A percentile compares a stretch with the other conserved stretches of the same genome.
These are phyloP conservation scores for Zaprionus lineosus DNA, from an alignment of 2,888 invertebrate species.

Conservation along the genomic window DNA sequence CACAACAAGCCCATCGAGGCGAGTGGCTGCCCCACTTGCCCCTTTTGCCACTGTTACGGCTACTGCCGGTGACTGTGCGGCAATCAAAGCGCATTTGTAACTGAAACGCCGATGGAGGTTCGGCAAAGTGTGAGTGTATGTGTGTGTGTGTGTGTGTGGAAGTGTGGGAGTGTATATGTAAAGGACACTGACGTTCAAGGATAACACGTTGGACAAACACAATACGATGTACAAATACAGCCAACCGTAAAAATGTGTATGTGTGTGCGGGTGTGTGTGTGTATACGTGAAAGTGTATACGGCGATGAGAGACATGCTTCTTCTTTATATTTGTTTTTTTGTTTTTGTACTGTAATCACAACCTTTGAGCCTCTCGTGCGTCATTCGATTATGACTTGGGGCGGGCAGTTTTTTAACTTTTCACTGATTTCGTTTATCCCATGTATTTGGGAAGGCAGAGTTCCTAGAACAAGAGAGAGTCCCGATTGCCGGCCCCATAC, in stretches of 20 bases:
- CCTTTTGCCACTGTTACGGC: no score
- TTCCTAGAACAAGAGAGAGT: slow-evolving; percentile 43
- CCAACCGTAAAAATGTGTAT: neutral
- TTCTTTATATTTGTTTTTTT: neutral
- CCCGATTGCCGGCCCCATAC: slow-evolving; percentile 25
- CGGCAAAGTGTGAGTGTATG: slow-evolving; percentile 18
- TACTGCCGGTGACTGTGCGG: slow-evolving; percentile 43
- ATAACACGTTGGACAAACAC: slow-evolving; percentile 41
- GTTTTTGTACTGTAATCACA: neutral
- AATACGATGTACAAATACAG: slow-evolving; percentile 3
- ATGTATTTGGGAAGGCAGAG: slow-evolving; percentile 54
- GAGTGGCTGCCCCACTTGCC: slow-evolving; percentile 32
- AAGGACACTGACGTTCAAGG: slow-evolving; percentile 59
- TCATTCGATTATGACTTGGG: slow-evolving; percentile 72
- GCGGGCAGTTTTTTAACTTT: slow-evolving; percentile 42
- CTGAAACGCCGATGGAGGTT: slow-evolving; percentile 17
- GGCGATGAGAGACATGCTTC: no score
- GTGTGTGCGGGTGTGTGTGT: neutral
- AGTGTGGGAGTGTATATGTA: no score
- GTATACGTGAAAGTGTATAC: neutral
- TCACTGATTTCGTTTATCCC: slow-evolving; percentile 53
- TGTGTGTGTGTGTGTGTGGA: no score
- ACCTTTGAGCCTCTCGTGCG: slow-evolving; percentile 59
- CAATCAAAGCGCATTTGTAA: slow-evolving; percentile 70
- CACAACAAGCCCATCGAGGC: slow-evolving; percentile 66